Percentiles rank a stretch among this genome's conserved stretches.
These are phyloP conservation scores for Asbolus verrucosus DNA, from an alignment of 1,140 invertebrate species.

Conservation along the genomic window DNA sequence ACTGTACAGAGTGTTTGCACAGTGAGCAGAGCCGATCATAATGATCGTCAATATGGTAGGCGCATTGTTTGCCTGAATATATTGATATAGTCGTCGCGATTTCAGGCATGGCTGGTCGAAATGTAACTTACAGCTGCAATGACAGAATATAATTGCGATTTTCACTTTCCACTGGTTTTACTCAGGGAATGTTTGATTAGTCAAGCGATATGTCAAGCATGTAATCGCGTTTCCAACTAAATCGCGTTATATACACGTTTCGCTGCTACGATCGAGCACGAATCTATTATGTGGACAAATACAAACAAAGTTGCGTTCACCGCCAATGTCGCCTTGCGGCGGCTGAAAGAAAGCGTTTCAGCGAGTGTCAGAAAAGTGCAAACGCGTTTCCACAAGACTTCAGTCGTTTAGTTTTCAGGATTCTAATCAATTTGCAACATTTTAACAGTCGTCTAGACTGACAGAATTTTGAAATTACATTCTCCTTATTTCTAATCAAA, in stretches of 20 bases:
- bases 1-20: too few relatives aligned
- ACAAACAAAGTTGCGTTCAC: too few relatives aligned
- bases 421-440: too few relatives aligned
- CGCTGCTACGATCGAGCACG: neutral
- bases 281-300: conserved; percentile 14
- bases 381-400: too few relatives aligned
- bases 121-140: conserved; percentile 2
- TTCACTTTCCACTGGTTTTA: conserved; percentile 31
- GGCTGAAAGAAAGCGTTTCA: too few relatives aligned
- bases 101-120: neutral
- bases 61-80: neutral
- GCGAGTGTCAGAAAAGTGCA: too few relatives aligned
- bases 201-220: conserved; percentile 25
- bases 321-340: too few relatives aligned
- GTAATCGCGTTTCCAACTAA: conserved; percentile 29
- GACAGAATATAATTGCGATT: conserved; percentile 36
- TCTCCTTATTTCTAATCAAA: too few relatives aligned
- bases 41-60: conserved; percentile 8
- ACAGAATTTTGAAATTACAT: too few relatives aligned
- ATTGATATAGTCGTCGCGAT: conserved; percentile 2
- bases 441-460: too few relatives aligned
- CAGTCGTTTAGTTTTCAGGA: too few relatives aligned
- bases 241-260: conserved; percentile 12
- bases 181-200: conserved; percentile 36
- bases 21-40: neutral